Base-by-base conservation (phyloP, 2,888 invertebrate species). In the Hoplodrina ambigua region DNA sequence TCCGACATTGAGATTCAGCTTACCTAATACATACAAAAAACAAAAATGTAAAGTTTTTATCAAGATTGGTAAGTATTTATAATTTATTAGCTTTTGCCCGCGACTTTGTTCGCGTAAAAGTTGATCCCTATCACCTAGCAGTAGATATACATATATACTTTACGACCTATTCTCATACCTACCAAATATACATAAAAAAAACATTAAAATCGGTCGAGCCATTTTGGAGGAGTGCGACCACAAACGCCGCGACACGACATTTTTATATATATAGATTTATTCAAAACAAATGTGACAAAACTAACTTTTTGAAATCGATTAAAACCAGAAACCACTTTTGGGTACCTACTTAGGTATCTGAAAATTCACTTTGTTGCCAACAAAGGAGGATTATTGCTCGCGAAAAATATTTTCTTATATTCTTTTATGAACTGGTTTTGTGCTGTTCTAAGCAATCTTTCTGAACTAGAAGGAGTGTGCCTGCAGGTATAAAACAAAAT, bases 401-500 rank as follows among this genome's bases (percentile, higher is more conserved):
- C 11, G 25, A 63, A 52, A 62, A 78, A 60, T 44, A 37, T 46
- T 50, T 50, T 54, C 52, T 58, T 63, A 10, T 11, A 56, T 65
- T 67, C 46, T 61, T 6, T 46, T 61, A 55, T 37, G 58, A 62
- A 72, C 46, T 55, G 33, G 46, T 60, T 78, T 58, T 46, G 17
- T 67, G 25, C 11, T 37, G 25, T 49, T 62, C 44, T 7, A 53
- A 62, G 57, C 56, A 65, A 68, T 60, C 20, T 60, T 64, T 54
- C 1, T 62, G 46, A 58, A 58, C 60, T 75, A 59, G 46, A 54
- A 72, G 67, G 25, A 54, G 44, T 81, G 53, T 57, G 71, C 73
- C 58, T 67, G 59, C 46, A 72, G 71, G 57, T 84, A 74, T 65
- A 69, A 73, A 80, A 81, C 65, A 81, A 63, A 81, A 74, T 58